Evolutionary conservation across 2,888 invertebrate species (phyloP), one percentile per base, ranked within the genome.

Genomic region (Pollenia griseotomentosa): DNA sequence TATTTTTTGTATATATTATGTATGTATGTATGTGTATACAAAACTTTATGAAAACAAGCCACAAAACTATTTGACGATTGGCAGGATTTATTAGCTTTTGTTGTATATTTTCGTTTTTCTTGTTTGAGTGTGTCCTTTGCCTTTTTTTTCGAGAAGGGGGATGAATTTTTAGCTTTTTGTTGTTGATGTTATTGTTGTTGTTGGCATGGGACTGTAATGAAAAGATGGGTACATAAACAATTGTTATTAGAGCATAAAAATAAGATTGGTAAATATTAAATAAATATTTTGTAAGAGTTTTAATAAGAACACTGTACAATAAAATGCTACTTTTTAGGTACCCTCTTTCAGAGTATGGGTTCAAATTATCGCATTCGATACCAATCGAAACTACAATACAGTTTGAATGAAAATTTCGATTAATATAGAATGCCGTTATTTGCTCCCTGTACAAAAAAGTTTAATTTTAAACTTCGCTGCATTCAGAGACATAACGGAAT

Each of bases 31-130:
- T 66, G 48, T 66, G 19, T 70, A 78, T 42, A 73, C 10, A 73
- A 48, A 68, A 78, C 40, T 57, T 71, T 71, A 51, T 59, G 57
- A 77, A 83, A 71, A 73, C 65, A 87, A 81, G 57, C 84, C 78
- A 57, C 81, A 82, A 87, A 84, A 74, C 73, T 84, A 73, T 83
- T 68, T 84, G 74, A 86, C 83, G 79, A 71, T 83, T 86, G 86
- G 83, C 80, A 80, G 86, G 80, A 86, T 83, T 83, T 86, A 82
- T 83, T 86, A 75, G 86, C 74, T 86, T 82, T 79, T 73, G 42
- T 46, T 66, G 46, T 79, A 59, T 66, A 66, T 42, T 66, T 59
- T 19, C 51, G 12, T 16, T 66, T 59, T 12, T 57, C 40, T 8
- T 16, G n/a, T 74, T 40, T 53, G 14, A 63, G n/a, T 11, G 12